Evolutionary conservation across 1,140 invertebrate genomes (phyloP), one percentile per base, ranked within the genome.

Genomic region (Chironomus striatipennis): DNA sequence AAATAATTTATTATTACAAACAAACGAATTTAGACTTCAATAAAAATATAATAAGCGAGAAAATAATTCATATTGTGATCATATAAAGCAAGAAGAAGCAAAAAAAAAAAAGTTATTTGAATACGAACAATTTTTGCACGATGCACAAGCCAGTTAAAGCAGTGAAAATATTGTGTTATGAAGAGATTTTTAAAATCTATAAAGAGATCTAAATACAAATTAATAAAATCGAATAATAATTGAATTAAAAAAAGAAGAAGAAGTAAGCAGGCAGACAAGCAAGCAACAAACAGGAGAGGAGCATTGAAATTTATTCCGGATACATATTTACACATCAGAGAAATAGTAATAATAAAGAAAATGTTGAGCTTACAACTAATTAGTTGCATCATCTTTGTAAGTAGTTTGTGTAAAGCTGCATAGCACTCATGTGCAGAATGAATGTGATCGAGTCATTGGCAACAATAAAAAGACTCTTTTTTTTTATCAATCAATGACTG

Each of bases 401-500:
- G 47, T 57, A 57, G 1, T 34, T 34, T 34, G 24, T 34, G 24
- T 34, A 34, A 34, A 34, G 24, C 24, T 34, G 24, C 24, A 57
- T 8, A 57, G n/a, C 47, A 57, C 47, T 57, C 5, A 34, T 34
- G 24, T 57, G 47, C 47, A n/a, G 47, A 12, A 10, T n/a, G 3
- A 12, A 15, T n/a, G 47, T 15, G 5, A 15, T 15, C n/a, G 47
- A 12, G n/a, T 1, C 43, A 47, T n/a, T 34, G 24, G 24, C 47
- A 15, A 57, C 12, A 57, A 15, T 57, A n/a, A 57, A 57, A 57
- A n/a, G 15, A 15, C 8, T 57, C 2, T 15, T 57, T 57, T 57
- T 57, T 57, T 57, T 57, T 57, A 57, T 57, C 47, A 57, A 57
- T 57, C 47, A 57, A 57, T 57, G 47, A 57, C 47, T n/a, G 47